phyloP scores from a whole-genome alignment of 1,140 invertebrate species.

The Formica selysi region DNA sequence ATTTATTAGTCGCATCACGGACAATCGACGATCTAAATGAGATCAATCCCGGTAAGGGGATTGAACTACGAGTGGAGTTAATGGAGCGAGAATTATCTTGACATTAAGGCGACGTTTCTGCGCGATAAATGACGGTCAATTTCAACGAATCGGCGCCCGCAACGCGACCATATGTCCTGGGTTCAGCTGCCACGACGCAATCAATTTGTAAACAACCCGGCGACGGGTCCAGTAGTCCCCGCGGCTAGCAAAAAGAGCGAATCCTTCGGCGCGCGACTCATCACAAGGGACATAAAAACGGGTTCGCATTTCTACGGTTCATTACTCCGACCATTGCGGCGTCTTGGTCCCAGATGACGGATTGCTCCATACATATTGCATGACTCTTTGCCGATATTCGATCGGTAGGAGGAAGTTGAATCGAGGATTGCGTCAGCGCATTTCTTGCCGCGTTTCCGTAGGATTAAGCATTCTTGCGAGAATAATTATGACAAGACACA shows the following conservation, averaged over 20 bases:
- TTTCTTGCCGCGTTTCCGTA: constrained; percentile 53
- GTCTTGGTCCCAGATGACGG: constrained; percentile 66
- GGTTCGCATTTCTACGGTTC: constrained; percentile 76
- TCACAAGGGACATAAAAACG: constrained; percentile 72
- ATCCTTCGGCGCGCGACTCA: constrained; percentile 59
- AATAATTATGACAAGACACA: constrained; percentile 22
- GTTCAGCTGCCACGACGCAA: constrained; percentile 52
- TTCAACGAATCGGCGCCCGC: constrained; percentile 56
- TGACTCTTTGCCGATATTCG: constrained; percentile 70
- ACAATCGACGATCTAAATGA: constrained; percentile 22
- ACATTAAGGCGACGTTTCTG: constrained; percentile 6
- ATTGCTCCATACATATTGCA: constrained; percentile 79
- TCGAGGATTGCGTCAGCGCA: constrained; percentile 34
- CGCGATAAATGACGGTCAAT: not conserved
- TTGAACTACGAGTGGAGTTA: not conserved
- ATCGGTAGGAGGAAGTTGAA: constrained; percentile 72
- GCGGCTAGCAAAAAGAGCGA: constrained; percentile 67
- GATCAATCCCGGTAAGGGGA: not conserved
- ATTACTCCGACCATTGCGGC: constrained; percentile 72
- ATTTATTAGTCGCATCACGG: not conserved
- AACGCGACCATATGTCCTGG: not conserved
- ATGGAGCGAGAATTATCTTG: constrained; percentile 6
- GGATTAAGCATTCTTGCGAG: constrained; percentile 26
- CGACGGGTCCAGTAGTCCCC: constrained; percentile 54
- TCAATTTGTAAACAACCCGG: constrained; percentile 78